Conservation (phyloP, 1,140 invertebrate species). For the Orchesella cincta region DNA sequence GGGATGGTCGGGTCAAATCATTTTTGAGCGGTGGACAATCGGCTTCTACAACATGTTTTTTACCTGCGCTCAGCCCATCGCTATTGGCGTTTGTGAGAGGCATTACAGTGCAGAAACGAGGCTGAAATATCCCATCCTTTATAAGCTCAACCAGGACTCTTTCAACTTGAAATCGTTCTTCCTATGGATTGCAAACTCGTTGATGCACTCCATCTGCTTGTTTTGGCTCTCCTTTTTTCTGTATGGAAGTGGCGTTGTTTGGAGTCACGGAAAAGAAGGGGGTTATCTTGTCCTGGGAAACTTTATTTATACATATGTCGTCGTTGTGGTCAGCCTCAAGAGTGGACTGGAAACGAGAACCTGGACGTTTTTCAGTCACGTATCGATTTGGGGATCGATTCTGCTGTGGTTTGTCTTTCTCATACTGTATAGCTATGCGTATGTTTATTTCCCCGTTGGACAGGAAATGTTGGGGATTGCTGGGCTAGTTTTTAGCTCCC, state of each 20-base stretch:
- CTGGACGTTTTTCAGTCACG: constrained; percentile 96
- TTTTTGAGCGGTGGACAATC: constrained; percentile 98
- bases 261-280: constrained; percentile 80
- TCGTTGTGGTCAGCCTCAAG: constrained; percentile 96
- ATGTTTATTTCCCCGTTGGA: constrained; percentile 81
- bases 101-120: constrained; percentile 90
- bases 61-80: constrained; percentile 91
- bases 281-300: constrained; percentile 95
- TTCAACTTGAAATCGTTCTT: constrained; percentile 88
- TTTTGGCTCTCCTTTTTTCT: constrained; percentile 89
- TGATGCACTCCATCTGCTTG: constrained; percentile 89
- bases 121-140: constrained; percentile 86
- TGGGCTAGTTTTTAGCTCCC: constrained; percentile 81
- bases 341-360: constrained; percentile 93
- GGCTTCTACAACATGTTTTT: constrained; percentile 96
- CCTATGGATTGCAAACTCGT: constrained; percentile 92
- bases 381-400: constrained; percentile 96
- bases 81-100: constrained; percentile 93
- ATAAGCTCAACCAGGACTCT: constrained; percentile 82
- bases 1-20: constrained; percentile 96
- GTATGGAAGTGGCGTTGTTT: constrained; percentile 76
- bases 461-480: constrained; percentile 94
- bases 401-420: constrained; percentile 92
- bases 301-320: constrained; percentile 97
- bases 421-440: constrained; percentile 74